phyloP scores from a whole-genome alignment of 1,140 invertebrate genomes.

The Ephestia elutella region DNA sequence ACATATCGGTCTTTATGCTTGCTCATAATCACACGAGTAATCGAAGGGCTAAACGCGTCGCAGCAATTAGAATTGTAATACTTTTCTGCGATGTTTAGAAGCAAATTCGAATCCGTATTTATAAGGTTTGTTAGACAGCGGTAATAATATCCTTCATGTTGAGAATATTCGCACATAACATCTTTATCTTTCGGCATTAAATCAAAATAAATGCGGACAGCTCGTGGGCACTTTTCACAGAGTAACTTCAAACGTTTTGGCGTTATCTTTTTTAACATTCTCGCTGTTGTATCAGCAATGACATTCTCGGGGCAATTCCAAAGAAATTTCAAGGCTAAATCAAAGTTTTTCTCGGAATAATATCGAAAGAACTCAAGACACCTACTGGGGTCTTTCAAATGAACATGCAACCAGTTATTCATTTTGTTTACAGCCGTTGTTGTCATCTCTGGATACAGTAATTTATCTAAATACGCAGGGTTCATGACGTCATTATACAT shows the following conservation, averaged over 20 bases:
- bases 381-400: slow-evolving; percentile 34
- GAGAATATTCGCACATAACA: slow-evolving; percentile 21
- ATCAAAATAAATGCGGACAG: slow-evolving; percentile 29
- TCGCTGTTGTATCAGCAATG: slow-evolving; percentile 29
- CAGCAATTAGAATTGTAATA: slow-evolving; percentile 30
- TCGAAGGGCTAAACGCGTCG: slow-evolving; percentile 21
- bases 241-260: slow-evolving; percentile 37
- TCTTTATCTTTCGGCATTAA: slow-evolving; percentile 24
- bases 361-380: slow-evolving; percentile 46
- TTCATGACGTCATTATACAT: slow-evolving; percentile 38
- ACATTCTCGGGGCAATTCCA: slow-evolving; percentile 33
- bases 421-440: slow-evolving; percentile 48
- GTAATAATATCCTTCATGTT: slow-evolving; percentile 28
- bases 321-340: slow-evolving; percentile 43
- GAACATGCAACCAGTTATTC: slow-evolving; percentile 42
- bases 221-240: slow-evolving; percentile 30
- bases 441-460: slow-evolving; percentile 46
- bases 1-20: slow-evolving; percentile 33
- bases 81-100: slow-evolving; percentile 41
- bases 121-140: slow-evolving; percentile 35
- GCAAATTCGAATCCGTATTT: slow-evolving; percentile 34
- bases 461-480: slow-evolving; percentile 36
- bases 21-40: slow-evolving; percentile 36
- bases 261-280: slow-evolving; percentile 34
- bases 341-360: slow-evolving; percentile 33